Conservation (phyloP, 2,113 vertebrate genomes). For the Zapornia atra region DNA sequence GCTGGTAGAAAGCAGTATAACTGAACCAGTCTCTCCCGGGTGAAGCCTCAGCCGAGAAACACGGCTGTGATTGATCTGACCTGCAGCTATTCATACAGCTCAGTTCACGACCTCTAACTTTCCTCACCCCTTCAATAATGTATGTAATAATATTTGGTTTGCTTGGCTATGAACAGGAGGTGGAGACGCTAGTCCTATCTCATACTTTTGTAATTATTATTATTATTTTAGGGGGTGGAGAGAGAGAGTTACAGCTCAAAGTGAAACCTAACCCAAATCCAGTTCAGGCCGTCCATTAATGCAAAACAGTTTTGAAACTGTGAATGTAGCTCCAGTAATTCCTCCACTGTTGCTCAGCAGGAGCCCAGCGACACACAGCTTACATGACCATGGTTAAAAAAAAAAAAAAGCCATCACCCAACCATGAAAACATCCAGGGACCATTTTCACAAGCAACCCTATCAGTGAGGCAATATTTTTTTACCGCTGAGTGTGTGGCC, state of each 20-base stretch:
- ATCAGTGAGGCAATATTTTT: neutral
- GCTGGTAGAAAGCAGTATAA: neutral
- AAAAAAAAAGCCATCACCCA: neutral
- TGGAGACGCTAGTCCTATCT: conserved; percentile 46
- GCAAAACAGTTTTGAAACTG: conserved; percentile 29
- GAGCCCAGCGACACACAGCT: conserved; percentile 5
- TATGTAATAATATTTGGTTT: conserved; percentile 68
- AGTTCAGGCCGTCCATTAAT: conserved; percentile 16
- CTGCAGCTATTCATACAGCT: conserved; percentile 41
- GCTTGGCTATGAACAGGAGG: conserved; percentile 45
- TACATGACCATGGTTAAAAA: neutral
- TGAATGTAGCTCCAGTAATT: conserved; percentile 60
- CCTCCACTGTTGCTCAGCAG: neutral
- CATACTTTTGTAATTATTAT: conserved; percentile 68
- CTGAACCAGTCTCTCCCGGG: neutral
- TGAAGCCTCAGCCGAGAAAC: neutral
- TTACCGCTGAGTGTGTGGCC: neutral
- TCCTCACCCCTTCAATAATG: conserved; percentile 61
- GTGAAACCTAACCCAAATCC: conserved; percentile 61
- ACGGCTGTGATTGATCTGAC: conserved; percentile 30
- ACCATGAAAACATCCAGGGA: neutral
- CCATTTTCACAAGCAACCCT: neutral
- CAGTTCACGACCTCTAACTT: conserved; percentile 61
- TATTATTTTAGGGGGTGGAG: conserved; percentile 65
- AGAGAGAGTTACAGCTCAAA: conserved; percentile 17